phyloP scores from a whole-genome alignment of 2,113 vertebrate species.

The Ptyas mucosa region DNA sequence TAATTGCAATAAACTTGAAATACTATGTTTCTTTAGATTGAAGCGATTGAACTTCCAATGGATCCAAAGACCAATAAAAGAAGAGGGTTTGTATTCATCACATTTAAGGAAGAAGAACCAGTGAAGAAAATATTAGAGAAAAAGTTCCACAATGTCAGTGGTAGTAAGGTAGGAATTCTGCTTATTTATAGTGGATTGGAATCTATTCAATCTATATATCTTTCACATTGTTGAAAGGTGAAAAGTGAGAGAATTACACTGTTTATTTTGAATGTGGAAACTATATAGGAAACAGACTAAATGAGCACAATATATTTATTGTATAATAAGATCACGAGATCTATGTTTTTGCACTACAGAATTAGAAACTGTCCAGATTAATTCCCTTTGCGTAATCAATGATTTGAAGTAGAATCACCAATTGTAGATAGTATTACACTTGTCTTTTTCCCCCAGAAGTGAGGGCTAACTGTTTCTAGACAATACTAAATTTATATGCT shows the following conservation, averaged over 20 bases:
- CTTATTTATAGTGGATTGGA: not conserved
- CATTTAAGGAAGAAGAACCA: slow-evolving; percentile 91
- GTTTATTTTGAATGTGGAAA: not conserved
- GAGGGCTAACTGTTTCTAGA: not conserved
- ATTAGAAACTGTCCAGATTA: not conserved
- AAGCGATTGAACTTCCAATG: slow-evolving; percentile 96
- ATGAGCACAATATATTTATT: not conserved
- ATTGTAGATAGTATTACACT: not conserved
- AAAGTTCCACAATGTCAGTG: slow-evolving; percentile 94
- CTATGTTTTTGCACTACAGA: not conserved
- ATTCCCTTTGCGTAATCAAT: not conserved
- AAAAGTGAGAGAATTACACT: not conserved
- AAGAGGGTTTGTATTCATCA: slow-evolving; percentile 97
- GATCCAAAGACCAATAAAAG: slow-evolving; percentile 97
- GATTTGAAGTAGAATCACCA: not conserved
- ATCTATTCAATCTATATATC: not conserved
- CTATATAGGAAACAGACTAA: not conserved
- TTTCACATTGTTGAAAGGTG: not conserved
- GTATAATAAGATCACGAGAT: too few relatives aligned
- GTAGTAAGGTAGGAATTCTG: slow-evolving; percentile 85
- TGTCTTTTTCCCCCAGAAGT: not conserved
- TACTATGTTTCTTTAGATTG: slow-evolving; percentile 75
- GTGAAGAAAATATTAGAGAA: slow-evolving; percentile 96
- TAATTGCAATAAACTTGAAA: not conserved
- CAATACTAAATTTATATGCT: not conserved